Evolutionary conservation across 92 coral and sea anemone genomes (phyloP), one percentile per base, ranked within the genome.

Genomic region (Epizoanthus scotinus): DNA sequence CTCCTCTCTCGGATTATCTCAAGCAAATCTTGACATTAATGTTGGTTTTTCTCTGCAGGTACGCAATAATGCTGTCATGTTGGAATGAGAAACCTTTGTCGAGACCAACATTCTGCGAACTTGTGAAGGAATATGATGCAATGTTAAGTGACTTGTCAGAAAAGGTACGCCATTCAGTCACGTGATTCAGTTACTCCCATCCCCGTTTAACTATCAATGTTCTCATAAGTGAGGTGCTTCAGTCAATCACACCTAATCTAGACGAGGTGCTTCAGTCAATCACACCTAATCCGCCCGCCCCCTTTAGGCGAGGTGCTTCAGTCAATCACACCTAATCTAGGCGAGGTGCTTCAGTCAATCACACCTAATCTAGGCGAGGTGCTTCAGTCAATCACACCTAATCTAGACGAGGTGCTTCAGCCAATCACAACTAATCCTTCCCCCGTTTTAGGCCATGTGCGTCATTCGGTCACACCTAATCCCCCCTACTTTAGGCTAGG

Each of bases 71-170:
- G 99, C 73, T 74, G 60, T 88, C 82, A 22, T 95, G 99, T 65
- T 95, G 99, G 99, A 83, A 83, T 58, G 99, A 95, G 64, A 85
- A 87, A 8, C 99, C 99, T 17, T 40, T 63, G 3, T 86, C 85
- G 55, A 87, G 99, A 40, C 99, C 99, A 14, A 91, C 98, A 29
- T 95, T 95, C 47, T 19, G 78, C 56, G 88, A 91, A 64, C 85
- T 95, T 20, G 98, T 95, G 8, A 91, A 91, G 40, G 91, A 89
- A 60, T 80, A 93, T 59, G 99, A 95, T 87, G 80, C 87, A 5
- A 91, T 86, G 94, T 82, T 95, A 50, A 84, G 90, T 15, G 78
- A 77, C 3, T 59, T 90, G 56, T 90, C 97, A 47, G 97, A 87
- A 29, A 83, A 70, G 84, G 97, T 92, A 34, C 70, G 97, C 58